Base-by-base conservation (phyloP, 2,888 invertebrate genomes). In the Argyra leucocephala region DNA sequence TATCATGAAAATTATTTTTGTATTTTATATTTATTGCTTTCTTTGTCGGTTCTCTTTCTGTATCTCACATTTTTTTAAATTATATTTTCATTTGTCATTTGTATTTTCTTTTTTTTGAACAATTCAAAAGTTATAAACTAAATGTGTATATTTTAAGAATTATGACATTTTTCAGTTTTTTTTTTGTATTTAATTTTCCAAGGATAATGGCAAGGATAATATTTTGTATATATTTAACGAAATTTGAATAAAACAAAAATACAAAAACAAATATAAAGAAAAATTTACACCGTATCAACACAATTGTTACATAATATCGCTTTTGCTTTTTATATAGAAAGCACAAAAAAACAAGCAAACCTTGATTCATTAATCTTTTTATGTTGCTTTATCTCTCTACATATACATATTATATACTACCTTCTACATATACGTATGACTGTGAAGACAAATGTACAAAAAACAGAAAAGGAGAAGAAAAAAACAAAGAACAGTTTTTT, bases 341-440 rank as follows among this genome's bases (percentile, higher is more conserved):
- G n/a, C n/a, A n/a, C n/a, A n/a, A n/a, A n/a, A n/a, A n/a, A n/a
- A n/a, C n/a, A n/a, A n/a, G n/a, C n/a, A 48, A 48, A 48, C 48
- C 48, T 48, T 48, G 48, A 48, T 48, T 48, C 48, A 48, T 48
- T 48, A 48, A 48, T 48, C 48, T 48, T 48, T 48, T 48, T 48
- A 48, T 48, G 48, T 48, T 48, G 4, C n/a, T 48, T 48, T 48
- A 48, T 48, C 18, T 15, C 5, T 48, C 18, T 48, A 48, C 5
- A 48, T 18, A 48, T 18, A 48, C 18, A 48, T 18, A 48, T 18
- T 31, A 31, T 31, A 3, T 6, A 31, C n/a, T n/a, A n/a, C n/a
- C n/a, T n/a, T n/a, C n/a, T n/a, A n/a, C n/a, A n/a, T n/a, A n/a
- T n/a, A n/a, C n/a, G n/a, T n/a, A n/a, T n/a, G n/a, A n/a, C n/a